These are phyloP conservation scores for Mesodorylaimus sp. DNA, from an alignment of 2,888 invertebrate species.

Conservation along the genomic window DNA sequence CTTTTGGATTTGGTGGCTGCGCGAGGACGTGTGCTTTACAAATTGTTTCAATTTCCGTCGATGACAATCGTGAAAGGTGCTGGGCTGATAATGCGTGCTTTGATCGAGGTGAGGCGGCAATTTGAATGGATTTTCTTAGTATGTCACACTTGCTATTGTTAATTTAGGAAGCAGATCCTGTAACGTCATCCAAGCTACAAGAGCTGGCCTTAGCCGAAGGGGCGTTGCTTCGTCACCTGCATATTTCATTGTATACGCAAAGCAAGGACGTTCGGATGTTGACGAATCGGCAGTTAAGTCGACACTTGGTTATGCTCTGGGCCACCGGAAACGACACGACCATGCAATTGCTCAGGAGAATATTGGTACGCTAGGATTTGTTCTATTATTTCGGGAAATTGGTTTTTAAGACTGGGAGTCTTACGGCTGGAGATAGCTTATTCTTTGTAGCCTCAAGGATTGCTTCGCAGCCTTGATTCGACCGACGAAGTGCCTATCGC, in stretches of 20 bases:
- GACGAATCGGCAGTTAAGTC: slow-evolving; percentile 55
- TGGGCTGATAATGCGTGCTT: slow-evolving; percentile 82
- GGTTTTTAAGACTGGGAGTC: no score
- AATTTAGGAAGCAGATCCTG: slow-evolving; percentile 60
- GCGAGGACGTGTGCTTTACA: slow-evolving; percentile 70
- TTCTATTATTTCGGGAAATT: not conserved
- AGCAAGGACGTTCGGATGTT: slow-evolving; percentile 49
- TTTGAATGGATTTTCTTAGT: slow-evolving; percentile 1
- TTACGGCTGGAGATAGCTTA: no score
- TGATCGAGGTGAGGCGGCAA: slow-evolving; percentile 50
- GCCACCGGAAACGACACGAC: slow-evolving; percentile 80
- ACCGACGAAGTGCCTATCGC: slow-evolving; percentile 57
- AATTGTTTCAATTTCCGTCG: slow-evolving; percentile 68
- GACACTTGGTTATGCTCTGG: slow-evolving; percentile 88
- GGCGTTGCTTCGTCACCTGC: slow-evolving; percentile 73
- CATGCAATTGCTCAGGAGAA: slow-evolving; percentile 59
- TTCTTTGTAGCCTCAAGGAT: slow-evolving; percentile 60
- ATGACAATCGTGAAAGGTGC: slow-evolving; percentile 96
- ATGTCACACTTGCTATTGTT: no score
- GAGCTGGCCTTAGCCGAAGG: slow-evolving; percentile 85
- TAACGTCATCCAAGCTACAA: slow-evolving; percentile 81
- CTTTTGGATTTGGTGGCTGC: slow-evolving; percentile 80
- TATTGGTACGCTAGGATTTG: slow-evolving; percentile 48
- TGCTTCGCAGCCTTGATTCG: slow-evolving; percentile 70
- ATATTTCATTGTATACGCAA: slow-evolving; percentile 66